phyloP scores from a whole-genome alignment of 2,797 vertebrate genomes.

The Chelon labrosus region DNA sequence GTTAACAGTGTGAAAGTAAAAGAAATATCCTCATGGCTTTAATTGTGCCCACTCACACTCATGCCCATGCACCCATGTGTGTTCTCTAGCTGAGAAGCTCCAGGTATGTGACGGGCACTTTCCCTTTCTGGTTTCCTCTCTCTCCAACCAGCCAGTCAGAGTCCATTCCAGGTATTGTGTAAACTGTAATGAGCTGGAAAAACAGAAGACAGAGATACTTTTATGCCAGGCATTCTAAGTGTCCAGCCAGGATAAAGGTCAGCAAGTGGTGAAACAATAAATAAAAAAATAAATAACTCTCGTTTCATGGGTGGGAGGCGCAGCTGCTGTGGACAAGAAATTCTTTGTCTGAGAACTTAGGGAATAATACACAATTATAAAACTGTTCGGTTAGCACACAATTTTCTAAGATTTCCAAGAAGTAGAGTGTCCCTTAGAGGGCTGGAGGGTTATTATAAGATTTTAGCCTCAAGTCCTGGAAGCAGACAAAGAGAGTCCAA shows the following conservation, averaged over 20 bases:
- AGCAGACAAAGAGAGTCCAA: too few relatives aligned
- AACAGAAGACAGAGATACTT: conserved; percentile 7
- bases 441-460: too few relatives aligned
- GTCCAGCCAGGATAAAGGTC: not conserved
- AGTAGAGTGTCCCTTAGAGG: too few relatives aligned
- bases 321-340: too few relatives aligned
- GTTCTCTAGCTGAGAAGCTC: conserved; percentile 92
- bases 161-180: conserved; percentile 96
- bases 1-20: conserved; percentile 16
- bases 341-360: too few relatives aligned
- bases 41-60: conserved; percentile 37
- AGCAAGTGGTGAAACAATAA: not conserved
- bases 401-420: too few relatives aligned
- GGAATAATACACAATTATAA: too few relatives aligned
- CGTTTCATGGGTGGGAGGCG: too few relatives aligned
- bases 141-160: conserved; percentile 97
- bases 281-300: too few relatives aligned
- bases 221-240: not conserved
- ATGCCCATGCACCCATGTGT: conserved; percentile 12
- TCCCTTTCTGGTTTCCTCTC: conserved; percentile 94
- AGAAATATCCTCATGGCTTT: conserved; percentile 49
- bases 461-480: too few relatives aligned
- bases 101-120: conserved; percentile 96
- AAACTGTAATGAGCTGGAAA: conserved; percentile 94
- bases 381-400: too few relatives aligned